These are phyloP conservation scores for Chascanopsetta lugubris DNA, from an alignment of 2,113 vertebrate species.

Conservation along the genomic window DNA sequence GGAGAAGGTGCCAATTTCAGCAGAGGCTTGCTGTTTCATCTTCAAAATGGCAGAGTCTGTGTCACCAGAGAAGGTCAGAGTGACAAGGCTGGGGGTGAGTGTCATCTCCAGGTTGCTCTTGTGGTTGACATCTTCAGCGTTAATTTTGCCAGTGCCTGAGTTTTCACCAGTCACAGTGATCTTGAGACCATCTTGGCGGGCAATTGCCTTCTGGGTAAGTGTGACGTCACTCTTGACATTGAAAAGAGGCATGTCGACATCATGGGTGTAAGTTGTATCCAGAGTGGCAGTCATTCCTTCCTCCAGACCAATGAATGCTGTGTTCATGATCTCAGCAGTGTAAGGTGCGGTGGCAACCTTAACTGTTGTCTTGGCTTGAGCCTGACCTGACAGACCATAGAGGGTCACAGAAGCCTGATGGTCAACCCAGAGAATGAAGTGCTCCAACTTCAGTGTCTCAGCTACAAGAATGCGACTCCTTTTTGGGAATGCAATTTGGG, in stretches of 20 bases:
- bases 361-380: constrained; percentile 80
- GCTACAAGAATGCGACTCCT: constrained; percentile 80
- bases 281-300: constrained; percentile 80
- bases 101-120: constrained; percentile 79
- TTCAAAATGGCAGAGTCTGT: constrained; percentile 81
- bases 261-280: constrained; percentile 83
- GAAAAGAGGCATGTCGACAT: constrained; percentile 77
- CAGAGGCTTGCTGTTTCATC: constrained; percentile 81
- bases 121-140: constrained; percentile 81
- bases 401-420: constrained; percentile 81
- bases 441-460: constrained; percentile 83
- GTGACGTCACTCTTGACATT: constrained; percentile 80
- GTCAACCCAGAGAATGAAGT: constrained; percentile 78
- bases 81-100: constrained; percentile 72
- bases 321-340: constrained; percentile 69
- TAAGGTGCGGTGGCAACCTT: constrained; percentile 79
- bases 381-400: constrained; percentile 76
- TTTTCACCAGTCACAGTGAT: constrained; percentile 75
- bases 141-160: constrained; percentile 79
- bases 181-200: constrained; percentile 72
- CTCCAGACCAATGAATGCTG: constrained; percentile 78
- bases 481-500: constrained; percentile 79
- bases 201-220: constrained; percentile 77
- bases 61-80: constrained; percentile 78
- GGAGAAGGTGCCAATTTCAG: constrained; percentile 76